phyloP scores from a whole-genome alignment of 2,113 vertebrate species.

The Urocitellus parryii region DNA sequence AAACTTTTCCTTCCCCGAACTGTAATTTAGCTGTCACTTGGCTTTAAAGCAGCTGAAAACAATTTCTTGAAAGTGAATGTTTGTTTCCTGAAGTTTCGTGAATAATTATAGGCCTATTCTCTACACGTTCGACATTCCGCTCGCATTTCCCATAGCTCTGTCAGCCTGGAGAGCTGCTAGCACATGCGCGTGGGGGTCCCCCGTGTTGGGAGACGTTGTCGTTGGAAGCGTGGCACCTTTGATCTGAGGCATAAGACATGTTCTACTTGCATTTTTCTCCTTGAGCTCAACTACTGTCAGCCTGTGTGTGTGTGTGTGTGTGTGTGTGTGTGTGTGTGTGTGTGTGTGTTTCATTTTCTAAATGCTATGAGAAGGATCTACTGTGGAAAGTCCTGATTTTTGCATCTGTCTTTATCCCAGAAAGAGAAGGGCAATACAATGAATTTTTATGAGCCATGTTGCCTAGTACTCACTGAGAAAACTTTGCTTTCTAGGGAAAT shows the following conservation, averaged over 20 bases:
- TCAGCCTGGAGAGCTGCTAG: neutral
- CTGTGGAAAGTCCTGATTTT: slow-evolving; percentile 56
- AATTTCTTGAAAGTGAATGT: slow-evolving; percentile 71
- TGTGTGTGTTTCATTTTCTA: neutral
- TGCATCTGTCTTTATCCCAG: slow-evolving; percentile 51
- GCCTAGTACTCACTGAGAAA: slow-evolving; percentile 44
- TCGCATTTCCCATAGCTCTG: neutral
- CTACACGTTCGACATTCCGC: neutral
- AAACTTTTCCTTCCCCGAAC: slow-evolving; percentile 62
- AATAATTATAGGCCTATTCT: slow-evolving; percentile 49
- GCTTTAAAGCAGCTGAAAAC: slow-evolving; percentile 75
- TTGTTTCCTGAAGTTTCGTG: slow-evolving; percentile 72
- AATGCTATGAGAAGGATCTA: neutral
- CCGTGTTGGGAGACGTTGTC: neutral
- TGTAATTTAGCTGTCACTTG: slow-evolving; percentile 73
- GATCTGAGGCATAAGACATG: neutral
- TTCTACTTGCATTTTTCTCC: neutral
- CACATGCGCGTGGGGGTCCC: neutral
- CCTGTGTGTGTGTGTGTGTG: neutral
- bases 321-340: neutral
- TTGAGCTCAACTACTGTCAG: neutral
- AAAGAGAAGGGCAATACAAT: slow-evolving; percentile 41
- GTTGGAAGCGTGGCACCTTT: neutral
- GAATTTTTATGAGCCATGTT: slow-evolving; percentile 53
- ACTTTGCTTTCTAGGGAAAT: slow-evolving; percentile 24